Percentiles rank a stretch among this genome's conserved stretches.
phyloP scores from a whole-genome alignment of 2,888 invertebrate genomes.

The Drosophila melanocephala region DNA sequence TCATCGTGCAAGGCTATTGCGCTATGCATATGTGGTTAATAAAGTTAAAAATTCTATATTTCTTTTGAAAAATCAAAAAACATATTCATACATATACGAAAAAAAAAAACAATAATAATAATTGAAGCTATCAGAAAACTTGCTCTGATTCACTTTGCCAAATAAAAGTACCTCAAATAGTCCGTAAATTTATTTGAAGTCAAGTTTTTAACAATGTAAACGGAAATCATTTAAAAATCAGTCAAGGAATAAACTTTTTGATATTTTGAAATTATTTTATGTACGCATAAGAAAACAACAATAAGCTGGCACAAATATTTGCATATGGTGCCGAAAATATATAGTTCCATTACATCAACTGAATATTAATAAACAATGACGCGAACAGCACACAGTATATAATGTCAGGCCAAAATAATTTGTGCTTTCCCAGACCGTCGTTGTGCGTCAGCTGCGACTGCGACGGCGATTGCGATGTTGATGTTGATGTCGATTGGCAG shows the following conservation, averaged over 20 bases:
- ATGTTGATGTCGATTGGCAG: conserved; percentile 12
- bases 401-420: conserved; percentile 39
- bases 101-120: background rate
- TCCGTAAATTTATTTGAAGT: background rate
- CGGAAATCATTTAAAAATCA: conserved; percentile 8
- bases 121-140: background rate
- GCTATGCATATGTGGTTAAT: background rate
- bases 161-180: background rate
- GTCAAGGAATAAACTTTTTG: background rate
- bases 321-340: conserved; percentile 37
- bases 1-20: background rate
- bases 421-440: conserved; percentile 26
- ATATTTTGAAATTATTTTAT: conserved; percentile 14
- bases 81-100: background rate
- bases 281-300: conserved; percentile 8
- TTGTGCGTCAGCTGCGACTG: conserved; percentile 52
- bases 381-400: conserved; percentile 43
- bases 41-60: background rate
- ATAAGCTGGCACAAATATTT: conserved; percentile 32
- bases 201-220: background rate
- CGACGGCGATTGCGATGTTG: conserved; percentile 2
- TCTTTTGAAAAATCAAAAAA: background rate
- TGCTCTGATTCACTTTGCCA: background rate
- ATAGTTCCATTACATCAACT: conserved; percentile 71
- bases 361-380: conserved; percentile 78